Evolutionary conservation across 2,888 invertebrate genomes (phyloP).

Genomic region (Napeogenes inachia): DNA sequence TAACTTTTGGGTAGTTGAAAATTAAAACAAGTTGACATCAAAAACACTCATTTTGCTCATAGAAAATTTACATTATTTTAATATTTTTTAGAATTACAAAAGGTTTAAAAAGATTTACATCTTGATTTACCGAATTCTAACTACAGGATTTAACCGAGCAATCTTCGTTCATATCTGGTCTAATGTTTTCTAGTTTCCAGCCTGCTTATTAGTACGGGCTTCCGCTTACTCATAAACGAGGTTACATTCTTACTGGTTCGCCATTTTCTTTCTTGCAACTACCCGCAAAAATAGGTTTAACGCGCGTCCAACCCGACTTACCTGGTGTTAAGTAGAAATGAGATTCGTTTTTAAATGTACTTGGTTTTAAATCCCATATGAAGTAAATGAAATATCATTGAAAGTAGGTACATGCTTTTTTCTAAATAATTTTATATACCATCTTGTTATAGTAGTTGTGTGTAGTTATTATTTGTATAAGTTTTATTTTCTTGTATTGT

Average conservation of each 20-base stretch:
- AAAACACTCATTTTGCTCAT: not conserved
- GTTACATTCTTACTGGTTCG: conserved; percentile 24
- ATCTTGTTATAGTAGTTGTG: not conserved
- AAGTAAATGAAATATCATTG: conserved; percentile 4
- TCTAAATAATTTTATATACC: not conserved
- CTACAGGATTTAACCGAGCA: conserved; percentile 29
- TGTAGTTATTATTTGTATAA: not conserved
- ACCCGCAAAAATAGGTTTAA: conserved; percentile 44
- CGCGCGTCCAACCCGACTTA: conserved; percentile 41
- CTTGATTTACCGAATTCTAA: not conserved
- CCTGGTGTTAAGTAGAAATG: conserved; percentile 43
- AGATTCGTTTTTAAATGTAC: conserved; percentile 41
- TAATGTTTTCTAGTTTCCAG: conserved; percentile 38
- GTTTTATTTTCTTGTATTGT: not conserved
- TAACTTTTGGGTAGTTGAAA: conserved; percentile 1
- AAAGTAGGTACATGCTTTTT: not conserved
- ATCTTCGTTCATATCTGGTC: conserved; percentile 26
- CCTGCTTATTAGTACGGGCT: conserved; percentile 48
- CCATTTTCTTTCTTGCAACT: conserved; percentile 45
- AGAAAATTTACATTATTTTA: too few species aligned
- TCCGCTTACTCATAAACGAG: conserved; percentile 48
- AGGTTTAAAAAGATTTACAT: too few species aligned
- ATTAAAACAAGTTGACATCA: not conserved
- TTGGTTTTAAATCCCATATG: conserved; percentile 22
- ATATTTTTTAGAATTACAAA: too few species aligned